Percentiles rank a stretch among this genome's conserved stretches.
These are phyloP conservation scores for Netelia inedita DNA, from an alignment of 2,888 invertebrate species.

Conservation along the genomic window DNA sequence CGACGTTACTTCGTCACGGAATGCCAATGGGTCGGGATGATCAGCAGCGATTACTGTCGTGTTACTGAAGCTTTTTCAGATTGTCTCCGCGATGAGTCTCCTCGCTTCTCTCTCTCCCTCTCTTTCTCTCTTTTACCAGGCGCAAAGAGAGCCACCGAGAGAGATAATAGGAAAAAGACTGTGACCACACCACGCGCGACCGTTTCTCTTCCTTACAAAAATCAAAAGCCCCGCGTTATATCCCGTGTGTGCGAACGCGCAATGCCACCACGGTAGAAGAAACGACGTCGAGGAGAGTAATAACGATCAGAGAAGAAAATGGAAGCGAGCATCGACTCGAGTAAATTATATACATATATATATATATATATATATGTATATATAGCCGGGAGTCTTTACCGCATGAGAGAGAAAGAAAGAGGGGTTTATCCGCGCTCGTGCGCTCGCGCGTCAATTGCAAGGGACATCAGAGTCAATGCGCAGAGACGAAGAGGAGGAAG, in stretches of 20 bases:
- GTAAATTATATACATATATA: slow-evolving; percentile 67
- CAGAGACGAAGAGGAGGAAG: slow-evolving; percentile 16
- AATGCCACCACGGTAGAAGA: slow-evolving; percentile 41
- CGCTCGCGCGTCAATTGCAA: slow-evolving; percentile 40
- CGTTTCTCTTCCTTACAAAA: slow-evolving; percentile 26
- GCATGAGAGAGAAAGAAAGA: not conserved
- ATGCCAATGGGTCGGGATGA: slow-evolving; percentile 75
- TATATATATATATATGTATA: slow-evolving; percentile 21
- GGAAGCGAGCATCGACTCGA: slow-evolving; percentile 63
- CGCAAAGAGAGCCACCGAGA: slow-evolving; percentile 9
- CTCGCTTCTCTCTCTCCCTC: slow-evolving; percentile 17
- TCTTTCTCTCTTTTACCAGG: slow-evolving; percentile 18
- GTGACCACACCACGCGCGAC: slow-evolving; percentile 47
- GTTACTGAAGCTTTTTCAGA: slow-evolving; percentile 70
- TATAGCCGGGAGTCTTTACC: slow-evolving; percentile 49
- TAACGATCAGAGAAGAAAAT: slow-evolving; percentile 69
- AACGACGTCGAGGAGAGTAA: slow-evolving; percentile 50
- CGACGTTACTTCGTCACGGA: slow-evolving; percentile 54
- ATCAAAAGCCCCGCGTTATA: not conserved
- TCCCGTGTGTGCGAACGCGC: not conserved
- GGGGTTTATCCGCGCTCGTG: not conserved
- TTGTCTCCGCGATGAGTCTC: slow-evolving; percentile 51
- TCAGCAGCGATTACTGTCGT: slow-evolving; percentile 79
- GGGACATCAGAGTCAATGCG: slow-evolving; percentile 49
- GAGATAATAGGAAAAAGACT: slow-evolving; percentile 28